Conservation (phyloP, 2,888 invertebrate species). For the Sarcophaga subvicina region DNA sequence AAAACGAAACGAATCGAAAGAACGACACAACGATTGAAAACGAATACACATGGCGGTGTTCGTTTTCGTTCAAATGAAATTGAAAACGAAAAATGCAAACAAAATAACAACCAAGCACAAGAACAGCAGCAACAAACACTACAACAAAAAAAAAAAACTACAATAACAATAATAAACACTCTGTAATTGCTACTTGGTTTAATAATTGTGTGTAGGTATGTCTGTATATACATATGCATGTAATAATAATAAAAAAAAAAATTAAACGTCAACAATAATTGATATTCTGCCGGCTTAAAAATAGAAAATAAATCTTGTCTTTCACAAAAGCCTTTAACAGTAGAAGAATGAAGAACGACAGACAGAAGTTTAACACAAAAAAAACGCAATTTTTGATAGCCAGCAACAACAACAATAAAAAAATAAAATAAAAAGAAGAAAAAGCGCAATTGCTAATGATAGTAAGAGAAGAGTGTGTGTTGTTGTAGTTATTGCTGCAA, state of each 20-base stretch:
- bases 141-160: neutral
- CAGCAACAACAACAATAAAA: constrained; percentile 1
- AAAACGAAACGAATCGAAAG: constrained; percentile 53
- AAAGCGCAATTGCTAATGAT: constrained; percentile 25
- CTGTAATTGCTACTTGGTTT: constrained; percentile 31
- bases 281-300: constrained; percentile 62
- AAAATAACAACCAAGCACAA: constrained; percentile 18
- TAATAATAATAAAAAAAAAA: constrained; percentile 36
- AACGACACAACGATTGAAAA: constrained; percentile 45
- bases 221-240: neutral
- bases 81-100: constrained; percentile 74
- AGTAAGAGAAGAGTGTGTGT: constrained; percentile 30
- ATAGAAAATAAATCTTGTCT: constrained; percentile 38
- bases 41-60: constrained; percentile 11
- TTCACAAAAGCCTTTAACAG: constrained; percentile 8
- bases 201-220: neutral
- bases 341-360: neutral
- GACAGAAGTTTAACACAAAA: constrained; percentile 19
- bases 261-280: constrained; percentile 63
- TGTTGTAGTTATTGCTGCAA: constrained; percentile 14
- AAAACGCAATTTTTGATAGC: constrained; percentile 4
- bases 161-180: constrained; percentile 24
- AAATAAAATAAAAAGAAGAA: neutral
- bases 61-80: constrained; percentile 74
- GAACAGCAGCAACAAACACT: neutral